Evolutionary conservation across 2,797 vertebrate genomes (phyloP), one percentile per base, ranked within the genome.

Genomic region (Thripadectes ignobilis): DNA sequence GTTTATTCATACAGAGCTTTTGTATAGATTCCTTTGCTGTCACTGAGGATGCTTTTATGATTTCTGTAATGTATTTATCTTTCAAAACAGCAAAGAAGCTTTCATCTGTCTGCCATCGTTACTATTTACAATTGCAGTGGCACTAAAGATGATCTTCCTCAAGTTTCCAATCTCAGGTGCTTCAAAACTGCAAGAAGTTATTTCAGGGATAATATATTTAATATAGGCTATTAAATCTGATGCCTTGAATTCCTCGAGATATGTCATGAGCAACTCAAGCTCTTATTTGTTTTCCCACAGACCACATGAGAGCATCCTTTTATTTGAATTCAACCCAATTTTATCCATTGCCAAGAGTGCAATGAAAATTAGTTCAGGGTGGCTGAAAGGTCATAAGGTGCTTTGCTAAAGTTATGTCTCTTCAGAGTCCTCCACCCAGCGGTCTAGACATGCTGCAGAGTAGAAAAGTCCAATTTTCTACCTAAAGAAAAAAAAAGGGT

Each of bases 31-130:
- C 77, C 85, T 97, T 90, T 95, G 88, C 85, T 94, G 90, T 96
- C 86, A 95, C 83, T 87, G 93, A 93, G 94, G 77, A 72, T 69
- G 83, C 73, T 81, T 94, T 95, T 95, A 86, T 88, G 95, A 97
- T 97, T 97, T 97, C 95, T 97, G 82, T 93, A 94, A 95, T 91
- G 85, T 92, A 93, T 96, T 96, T 96, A 96, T 96, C 92, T 95
- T 95, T 92, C 85, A 74, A 74, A 86, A 82, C 93, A 95, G 90
- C 91, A 89, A 67, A 95, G 89, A 93, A 89, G 81, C 84, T 95
- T 97, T 97, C 96, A 97, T 97, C 96, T 97, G 88, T 96, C 95
- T 97, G 90, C 94, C 49, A 32, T 92, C 94, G 88, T 95, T 96
- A 95, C 86, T 95, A 73, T 95, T 96, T 91, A 73, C 95, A 95